Evolutionary conservation across 2,797 vertebrate species (phyloP).

Genomic region (Decapterus maruadsi): DNA sequence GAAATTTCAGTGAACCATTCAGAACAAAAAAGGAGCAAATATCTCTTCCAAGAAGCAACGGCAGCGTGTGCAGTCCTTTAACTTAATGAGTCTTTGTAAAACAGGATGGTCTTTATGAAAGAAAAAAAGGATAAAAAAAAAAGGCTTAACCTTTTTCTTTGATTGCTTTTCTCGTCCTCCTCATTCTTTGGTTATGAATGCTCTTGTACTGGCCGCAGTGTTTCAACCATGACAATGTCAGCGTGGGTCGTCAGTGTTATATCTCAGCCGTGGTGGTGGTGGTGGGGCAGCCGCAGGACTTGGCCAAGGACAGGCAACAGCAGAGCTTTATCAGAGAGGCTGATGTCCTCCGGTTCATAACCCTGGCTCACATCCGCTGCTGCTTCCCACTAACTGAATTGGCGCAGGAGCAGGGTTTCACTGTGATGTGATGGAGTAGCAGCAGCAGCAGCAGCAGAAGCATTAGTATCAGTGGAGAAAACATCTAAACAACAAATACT

Average conservation of each 20-base stretch:
- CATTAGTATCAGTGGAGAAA: conserved; percentile 30
- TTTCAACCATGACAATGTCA: conserved; percentile 51
- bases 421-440: conserved; percentile 55
- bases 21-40: conserved; percentile 61
- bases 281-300: conserved; percentile 33
- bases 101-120: conserved; percentile 39
- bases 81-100: conserved; percentile 64
- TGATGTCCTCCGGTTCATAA: conserved; percentile 74
- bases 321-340: conserved; percentile 68
- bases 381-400: conserved; percentile 75
- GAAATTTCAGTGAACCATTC: conserved; percentile 72
- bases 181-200: conserved; percentile 39
- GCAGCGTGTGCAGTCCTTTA: conserved; percentile 63
- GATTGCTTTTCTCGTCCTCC: conserved; percentile 73
- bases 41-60: conserved; percentile 55
- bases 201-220: conserved; percentile 38
- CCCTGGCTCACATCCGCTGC: conserved; percentile 73
- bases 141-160: conserved; percentile 63
- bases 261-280: conserved; percentile 40
- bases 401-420: conserved; percentile 52
- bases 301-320: conserved; percentile 69
- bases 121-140: too few species aligned
- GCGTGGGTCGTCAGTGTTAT: conserved; percentile 32
- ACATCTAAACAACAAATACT: conserved; percentile 23
- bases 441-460: conserved; percentile 17